These are phyloP conservation scores for Nemapogon koenigi DNA, from an alignment of 2,888 invertebrate genomes.

Conservation along the genomic window DNA sequence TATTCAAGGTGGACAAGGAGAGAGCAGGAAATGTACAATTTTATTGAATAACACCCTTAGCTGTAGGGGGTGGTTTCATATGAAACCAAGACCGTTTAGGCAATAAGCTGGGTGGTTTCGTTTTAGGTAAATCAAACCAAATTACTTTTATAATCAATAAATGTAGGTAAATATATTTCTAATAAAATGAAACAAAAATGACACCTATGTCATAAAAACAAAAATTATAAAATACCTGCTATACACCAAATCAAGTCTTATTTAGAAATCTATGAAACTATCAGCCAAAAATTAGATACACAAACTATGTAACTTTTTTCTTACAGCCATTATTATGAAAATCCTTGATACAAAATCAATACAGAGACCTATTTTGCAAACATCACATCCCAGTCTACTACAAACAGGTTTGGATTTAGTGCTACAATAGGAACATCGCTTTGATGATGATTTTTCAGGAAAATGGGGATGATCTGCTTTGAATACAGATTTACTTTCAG, in stretches of 20 bases:
- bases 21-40: neutral
- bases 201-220: no score
- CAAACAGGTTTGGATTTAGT: neutral
- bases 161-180: no score
- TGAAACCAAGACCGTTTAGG: neutral
- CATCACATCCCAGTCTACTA: neutral
- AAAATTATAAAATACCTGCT: no score
- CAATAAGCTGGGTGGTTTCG: neutral
- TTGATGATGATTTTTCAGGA: neutral
- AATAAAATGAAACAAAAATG: no score
- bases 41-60: neutral
- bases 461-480: neutral
- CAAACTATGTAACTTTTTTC: neutral
- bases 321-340: neutral
- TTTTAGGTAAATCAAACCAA: no score
- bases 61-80: neutral
- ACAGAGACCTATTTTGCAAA: neutral
- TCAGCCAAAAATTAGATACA: no score
- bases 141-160: no score
- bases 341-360: neutral
- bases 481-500: neutral
- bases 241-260: no score
- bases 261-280: no score
- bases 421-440: neutral
- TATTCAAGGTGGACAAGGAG: neutral